Base-by-base conservation (phyloP, 1,140 invertebrate species). In the Penaeus chinensis region DNA sequence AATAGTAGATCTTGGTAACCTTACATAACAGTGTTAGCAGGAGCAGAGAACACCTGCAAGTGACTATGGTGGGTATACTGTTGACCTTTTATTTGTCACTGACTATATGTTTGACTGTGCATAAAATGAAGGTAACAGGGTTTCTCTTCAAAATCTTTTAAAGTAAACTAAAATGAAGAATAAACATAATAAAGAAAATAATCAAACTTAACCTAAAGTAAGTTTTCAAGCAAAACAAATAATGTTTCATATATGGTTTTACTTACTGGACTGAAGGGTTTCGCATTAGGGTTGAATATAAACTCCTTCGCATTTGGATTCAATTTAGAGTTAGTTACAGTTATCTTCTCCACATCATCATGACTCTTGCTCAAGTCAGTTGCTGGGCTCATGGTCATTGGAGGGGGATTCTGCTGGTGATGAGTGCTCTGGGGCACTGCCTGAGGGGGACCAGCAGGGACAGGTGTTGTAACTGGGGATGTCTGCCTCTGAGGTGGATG, bases 251-350 rank as follows among this genome's bases (percentile, higher is more conserved):
- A 7, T 47, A 47, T 47, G 47, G 7, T 47, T 47, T 47, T 60
- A 76, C 95, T 95, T 91, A 96, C 94, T n/a, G 96, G 96, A 88
- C 95, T 95, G 92, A 97, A 98, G 11, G 96, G 94, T 91, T 97
- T 97, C 37, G 96, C 95, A 91, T 95, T 95, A 32, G 96, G 96
- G 94, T 97, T 97, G 79, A 95, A 93, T 22, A 94, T 93, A 93
- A 97, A 97, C 93, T 97, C 96, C 92, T 97, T 97, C 27, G 96
- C 96, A 92, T 97, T 96, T 60, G 96, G 96, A 94, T 97, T 97
- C 61, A 97, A 93, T 1, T 94, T 96, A 27, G 95, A 97, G 91
- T 96, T 92, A 32, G 94, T 93, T 76, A 92, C 93, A 10, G 94
- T 93, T 66, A 94, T 93, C 90, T 95, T 95, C 47, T 95, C 95